These are phyloP conservation scores for Pundamilia nyererei DNA, from an alignment of 2,113 vertebrate species.

Conservation along the genomic window DNA sequence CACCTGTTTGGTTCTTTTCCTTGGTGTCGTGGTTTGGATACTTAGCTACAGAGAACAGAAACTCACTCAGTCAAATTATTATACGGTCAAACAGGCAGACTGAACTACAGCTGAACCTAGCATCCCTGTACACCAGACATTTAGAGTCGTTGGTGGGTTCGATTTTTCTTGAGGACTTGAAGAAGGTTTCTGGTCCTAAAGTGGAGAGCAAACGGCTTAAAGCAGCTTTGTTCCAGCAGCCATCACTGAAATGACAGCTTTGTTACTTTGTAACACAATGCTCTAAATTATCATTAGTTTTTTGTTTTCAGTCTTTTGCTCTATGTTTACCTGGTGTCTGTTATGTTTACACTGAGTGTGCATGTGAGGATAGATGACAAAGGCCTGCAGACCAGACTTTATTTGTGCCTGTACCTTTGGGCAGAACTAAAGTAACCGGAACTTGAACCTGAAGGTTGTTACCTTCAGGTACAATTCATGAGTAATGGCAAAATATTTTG, in stretches of 20 bases:
- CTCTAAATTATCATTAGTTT: neutral
- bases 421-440: neutral
- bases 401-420: neutral
- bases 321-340: neutral
- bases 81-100: neutral
- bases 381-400: neutral
- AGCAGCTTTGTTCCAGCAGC: neutral
- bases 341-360: neutral
- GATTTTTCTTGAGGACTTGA: neutral
- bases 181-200: neutral
- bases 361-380: neutral
- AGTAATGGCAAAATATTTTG: neutral
- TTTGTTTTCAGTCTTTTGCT: neutral
- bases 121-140: neutral
- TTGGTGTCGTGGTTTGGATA: neutral
- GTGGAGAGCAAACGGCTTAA: neutral
- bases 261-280: neutral
- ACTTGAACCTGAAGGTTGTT: neutral
- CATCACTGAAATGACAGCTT: neutral
- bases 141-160: neutral
- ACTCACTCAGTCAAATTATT: neutral
- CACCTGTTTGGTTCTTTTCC: neutral
- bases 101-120: neutral
- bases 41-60: neutral
- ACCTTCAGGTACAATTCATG: neutral